A percentile compares a stretch with the other conserved stretches of the same genome.
Conservation (phyloP, 2,113 vertebrate species). For the Paralichthys olivaceus region DNA sequence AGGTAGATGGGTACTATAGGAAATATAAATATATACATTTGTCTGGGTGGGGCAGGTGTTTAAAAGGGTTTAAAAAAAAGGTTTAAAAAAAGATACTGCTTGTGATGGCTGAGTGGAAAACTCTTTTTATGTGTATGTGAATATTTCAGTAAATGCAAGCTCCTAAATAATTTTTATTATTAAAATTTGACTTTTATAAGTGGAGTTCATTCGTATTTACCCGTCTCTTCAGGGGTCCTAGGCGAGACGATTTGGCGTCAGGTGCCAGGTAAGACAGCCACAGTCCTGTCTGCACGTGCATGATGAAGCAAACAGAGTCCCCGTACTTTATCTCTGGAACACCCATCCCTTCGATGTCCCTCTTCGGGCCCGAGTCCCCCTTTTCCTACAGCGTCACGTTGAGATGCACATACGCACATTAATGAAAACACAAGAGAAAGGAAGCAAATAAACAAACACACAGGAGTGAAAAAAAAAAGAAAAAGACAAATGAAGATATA, state of each 20-base stretch:
- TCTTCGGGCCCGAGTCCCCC: constrained; percentile 87
- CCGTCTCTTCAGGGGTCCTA: constrained; percentile 94
- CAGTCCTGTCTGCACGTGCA: constrained; percentile 90
- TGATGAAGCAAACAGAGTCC: constrained; percentile 94
- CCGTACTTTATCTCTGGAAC: constrained; percentile 95
- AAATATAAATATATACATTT: background rate
- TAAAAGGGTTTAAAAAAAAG: background rate
- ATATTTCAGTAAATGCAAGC: too few relatives aligned
- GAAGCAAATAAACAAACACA: background rate
- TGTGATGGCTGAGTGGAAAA: too few relatives aligned
- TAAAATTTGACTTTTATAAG: too few relatives aligned
- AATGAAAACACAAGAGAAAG: too few relatives aligned
- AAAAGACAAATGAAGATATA: constrained; percentile 45
- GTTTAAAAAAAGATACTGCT: too few relatives aligned
- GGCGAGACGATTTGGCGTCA: constrained; percentile 93
- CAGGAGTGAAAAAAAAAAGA: background rate
- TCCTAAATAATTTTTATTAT: too few relatives aligned
- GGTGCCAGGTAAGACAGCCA: constrained; percentile 96
- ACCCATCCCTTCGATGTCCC: constrained; percentile 97
- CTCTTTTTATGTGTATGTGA: too few relatives aligned
- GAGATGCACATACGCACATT: background rate
- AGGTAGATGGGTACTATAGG: background rate
- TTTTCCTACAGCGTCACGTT: constrained; percentile 85
- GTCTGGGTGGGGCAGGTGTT: background rate
- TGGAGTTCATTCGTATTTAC: constrained; percentile 70